These are phyloP conservation scores for Dinoponera quadriceps DNA, from an alignment of 1,140 invertebrate genomes.

Conservation along the genomic window DNA sequence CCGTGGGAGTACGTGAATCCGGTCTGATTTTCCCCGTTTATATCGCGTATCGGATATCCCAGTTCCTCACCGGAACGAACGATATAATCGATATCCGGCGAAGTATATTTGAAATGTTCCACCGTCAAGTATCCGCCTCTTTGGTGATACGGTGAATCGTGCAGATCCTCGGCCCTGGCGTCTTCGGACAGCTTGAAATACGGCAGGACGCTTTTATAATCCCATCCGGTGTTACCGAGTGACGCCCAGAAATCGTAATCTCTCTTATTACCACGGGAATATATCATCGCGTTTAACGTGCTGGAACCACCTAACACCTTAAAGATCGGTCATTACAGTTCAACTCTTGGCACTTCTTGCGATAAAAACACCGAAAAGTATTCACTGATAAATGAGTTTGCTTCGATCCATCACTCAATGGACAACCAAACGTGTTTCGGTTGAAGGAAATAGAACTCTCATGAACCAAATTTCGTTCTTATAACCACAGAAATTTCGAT, in stretches of 20 bases:
- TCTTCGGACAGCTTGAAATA: constrained; percentile 93
- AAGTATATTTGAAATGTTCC: constrained; percentile 87
- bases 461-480: too few relatives aligned
- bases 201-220: constrained; percentile 92
- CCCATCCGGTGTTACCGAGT: constrained; percentile 90
- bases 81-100: constrained; percentile 88
- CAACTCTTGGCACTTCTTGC: too few relatives aligned
- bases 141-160: constrained; percentile 89
- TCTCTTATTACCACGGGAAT: constrained; percentile 92
- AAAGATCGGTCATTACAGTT: not conserved
- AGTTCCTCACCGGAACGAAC: constrained; percentile 90
- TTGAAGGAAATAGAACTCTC: too few relatives aligned
- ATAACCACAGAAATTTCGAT: too few relatives aligned
- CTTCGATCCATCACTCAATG: too few relatives aligned
- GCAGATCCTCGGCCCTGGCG: constrained; percentile 88
- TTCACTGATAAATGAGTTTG: too few relatives aligned
- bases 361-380: too few relatives aligned
- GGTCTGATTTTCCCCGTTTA: constrained; percentile 91
- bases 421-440: too few relatives aligned
- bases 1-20: constrained; percentile 91
- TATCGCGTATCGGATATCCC: constrained; percentile 90
- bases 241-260: constrained; percentile 93
- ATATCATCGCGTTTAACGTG: constrained; percentile 95
- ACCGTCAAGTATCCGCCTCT: constrained; percentile 89
- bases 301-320: constrained; percentile 91